Evolutionary conservation across 2,113 vertebrate species (phyloP).

Genomic region (Mesoclemmys tuberculata): DNA sequence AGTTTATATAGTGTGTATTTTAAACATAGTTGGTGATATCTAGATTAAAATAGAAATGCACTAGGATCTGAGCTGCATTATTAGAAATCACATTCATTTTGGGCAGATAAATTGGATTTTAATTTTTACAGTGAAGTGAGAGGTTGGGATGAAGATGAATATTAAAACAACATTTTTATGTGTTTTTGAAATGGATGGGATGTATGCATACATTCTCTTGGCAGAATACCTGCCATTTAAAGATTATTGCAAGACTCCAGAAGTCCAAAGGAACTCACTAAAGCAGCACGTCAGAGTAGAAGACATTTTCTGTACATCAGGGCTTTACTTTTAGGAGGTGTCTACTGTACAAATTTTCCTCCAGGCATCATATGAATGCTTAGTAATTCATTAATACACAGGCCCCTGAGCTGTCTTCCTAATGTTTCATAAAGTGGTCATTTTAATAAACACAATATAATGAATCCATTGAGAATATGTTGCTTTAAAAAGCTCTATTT

Average conservation of each 20-base stretch:
- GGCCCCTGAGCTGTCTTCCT: not conserved
- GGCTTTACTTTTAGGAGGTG: accelerated
- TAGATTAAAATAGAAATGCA: accelerated
- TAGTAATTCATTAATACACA: not conserved
- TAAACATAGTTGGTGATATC: not conserved
- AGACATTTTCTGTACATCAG: accelerated
- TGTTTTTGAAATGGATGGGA: not conserved
- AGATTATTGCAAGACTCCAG: not conserved
- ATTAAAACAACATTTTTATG: accelerated
- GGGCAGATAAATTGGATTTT: accelerated
- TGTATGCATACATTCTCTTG: not conserved
- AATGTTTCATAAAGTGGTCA: not conserved
- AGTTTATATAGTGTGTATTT: accelerated
- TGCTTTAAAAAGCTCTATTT: not conserved
- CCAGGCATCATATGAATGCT: not conserved
- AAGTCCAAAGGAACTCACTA: not conserved
- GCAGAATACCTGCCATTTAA: accelerated
- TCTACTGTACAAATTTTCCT: not conserved
- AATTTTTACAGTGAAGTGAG: not conserved
- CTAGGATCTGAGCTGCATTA: accelerated
- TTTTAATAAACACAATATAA: not conserved
- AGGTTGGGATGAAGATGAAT: not conserved
- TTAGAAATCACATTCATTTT: not conserved
- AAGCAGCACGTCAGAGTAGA: accelerated
- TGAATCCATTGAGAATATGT: not conserved